Evolutionary conservation across 2,113 vertebrate species (phyloP).

Genomic region (Carlito syrichta): DNA sequence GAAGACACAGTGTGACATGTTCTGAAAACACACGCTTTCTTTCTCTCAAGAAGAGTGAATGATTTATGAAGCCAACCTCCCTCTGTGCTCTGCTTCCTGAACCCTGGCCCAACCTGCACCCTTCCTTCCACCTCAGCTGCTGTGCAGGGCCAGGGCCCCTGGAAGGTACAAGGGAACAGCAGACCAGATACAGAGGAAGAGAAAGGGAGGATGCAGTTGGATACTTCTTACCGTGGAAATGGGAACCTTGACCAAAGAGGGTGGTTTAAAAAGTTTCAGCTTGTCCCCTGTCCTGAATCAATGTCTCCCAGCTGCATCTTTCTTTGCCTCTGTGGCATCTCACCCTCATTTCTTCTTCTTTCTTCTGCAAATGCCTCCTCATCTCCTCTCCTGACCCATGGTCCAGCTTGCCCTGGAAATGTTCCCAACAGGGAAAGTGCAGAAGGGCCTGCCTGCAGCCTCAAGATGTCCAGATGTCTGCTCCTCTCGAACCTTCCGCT

Average conservation of each 20-base stretch:
- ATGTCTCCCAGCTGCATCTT: neutral
- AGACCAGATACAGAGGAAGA: neutral
- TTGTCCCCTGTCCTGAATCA: no score
- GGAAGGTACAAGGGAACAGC: neutral
- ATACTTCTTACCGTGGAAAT: neutral
- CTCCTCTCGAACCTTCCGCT: neutral
- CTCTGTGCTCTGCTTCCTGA: neutral
- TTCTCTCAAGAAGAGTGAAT: neutral
- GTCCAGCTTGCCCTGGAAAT: neutral
- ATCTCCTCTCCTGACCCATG: neutral
- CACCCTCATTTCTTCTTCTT: neutral
- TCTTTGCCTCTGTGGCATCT: neutral
- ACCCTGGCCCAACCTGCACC: fast-evolving
- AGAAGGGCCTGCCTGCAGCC: neutral
- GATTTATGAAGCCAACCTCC: neutral
- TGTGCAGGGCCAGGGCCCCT: neutral
- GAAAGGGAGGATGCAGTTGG: neutral
- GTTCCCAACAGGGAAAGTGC: neutral
- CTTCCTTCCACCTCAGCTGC: neutral
- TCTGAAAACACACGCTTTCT: neutral
- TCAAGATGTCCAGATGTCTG: neutral
- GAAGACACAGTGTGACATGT: neutral
- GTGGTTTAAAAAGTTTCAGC: fast-evolving
- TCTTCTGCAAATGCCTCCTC: no score
- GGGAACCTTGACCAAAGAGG: neutral